phyloP scores from a whole-genome alignment of 1,140 invertebrate species.

The Apis florea region DNA sequence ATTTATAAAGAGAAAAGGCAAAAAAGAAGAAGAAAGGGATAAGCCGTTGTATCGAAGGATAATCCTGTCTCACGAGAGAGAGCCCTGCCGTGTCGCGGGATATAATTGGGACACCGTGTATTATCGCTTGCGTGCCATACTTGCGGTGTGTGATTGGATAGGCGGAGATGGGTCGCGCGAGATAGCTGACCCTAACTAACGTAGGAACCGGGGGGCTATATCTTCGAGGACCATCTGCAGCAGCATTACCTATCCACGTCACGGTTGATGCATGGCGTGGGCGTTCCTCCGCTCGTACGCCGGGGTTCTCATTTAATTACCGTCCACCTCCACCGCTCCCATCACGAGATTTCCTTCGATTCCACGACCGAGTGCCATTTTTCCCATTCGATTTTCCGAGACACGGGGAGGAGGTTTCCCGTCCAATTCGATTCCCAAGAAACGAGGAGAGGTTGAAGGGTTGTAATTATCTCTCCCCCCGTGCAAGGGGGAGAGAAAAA shows the following conservation, averaged over 20 bases:
- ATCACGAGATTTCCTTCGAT: background rate
- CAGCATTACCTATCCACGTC: conserved; percentile 78
- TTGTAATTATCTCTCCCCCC: too few species aligned
- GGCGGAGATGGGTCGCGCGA: conserved; percentile 80
- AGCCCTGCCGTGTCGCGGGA: conserved; percentile 73
- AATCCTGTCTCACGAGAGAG: too few species aligned
- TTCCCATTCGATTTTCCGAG: conserved; percentile 1
- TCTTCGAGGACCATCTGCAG: conserved; percentile 79
- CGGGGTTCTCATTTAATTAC: conserved; percentile 78
- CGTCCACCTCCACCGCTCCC: conserved; percentile 17
- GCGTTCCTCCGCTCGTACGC: conserved; percentile 76
- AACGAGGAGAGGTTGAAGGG: too few species aligned
- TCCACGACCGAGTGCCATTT: background rate
- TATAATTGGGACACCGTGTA: conserved; percentile 77
- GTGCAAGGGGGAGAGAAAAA: too few species aligned
- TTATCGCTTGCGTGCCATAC: conserved; percentile 74
- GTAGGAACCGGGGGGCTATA: conserved; percentile 73
- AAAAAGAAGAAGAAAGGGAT: background rate
- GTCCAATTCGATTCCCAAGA: too few species aligned
- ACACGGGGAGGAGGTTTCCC: too few species aligned
- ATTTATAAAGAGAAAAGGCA: background rate
- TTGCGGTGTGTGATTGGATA: conserved; percentile 79
- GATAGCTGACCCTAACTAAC: conserved; percentile 80
- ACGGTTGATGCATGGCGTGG: conserved; percentile 80
- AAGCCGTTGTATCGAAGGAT: background rate